These are phyloP conservation scores for Gastrophryne carolinensis DNA, from an alignment of 2,797 vertebrate genomes.

Conservation along the genomic window DNA sequence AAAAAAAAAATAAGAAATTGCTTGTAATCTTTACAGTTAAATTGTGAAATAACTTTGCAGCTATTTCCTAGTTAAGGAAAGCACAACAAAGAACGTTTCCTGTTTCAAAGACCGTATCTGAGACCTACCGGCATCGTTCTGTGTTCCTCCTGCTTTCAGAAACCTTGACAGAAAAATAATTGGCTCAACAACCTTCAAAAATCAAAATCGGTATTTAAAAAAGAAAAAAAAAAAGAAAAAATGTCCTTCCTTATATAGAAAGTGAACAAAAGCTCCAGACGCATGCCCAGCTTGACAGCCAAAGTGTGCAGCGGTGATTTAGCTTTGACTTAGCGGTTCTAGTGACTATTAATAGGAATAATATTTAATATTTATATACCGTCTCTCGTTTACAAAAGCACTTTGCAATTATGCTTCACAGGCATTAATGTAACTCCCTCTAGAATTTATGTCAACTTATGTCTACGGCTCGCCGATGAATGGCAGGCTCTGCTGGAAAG, in stretches of 20 bases:
- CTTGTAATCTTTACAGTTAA: constrained; percentile 34
- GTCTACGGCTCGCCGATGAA: constrained; percentile 14
- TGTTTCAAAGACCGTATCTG: constrained; percentile 12
- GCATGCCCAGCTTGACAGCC: background rate
- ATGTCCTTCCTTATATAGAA: constrained; percentile 6
- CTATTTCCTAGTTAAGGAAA: constrained; percentile 39
- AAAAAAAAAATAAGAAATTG: background rate
- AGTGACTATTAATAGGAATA: constrained; percentile 28
- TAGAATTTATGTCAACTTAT: constrained; percentile 34
- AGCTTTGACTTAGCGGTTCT: constrained; percentile 11
- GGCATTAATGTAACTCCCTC: constrained; percentile 38
- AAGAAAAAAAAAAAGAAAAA: constrained; percentile 21
- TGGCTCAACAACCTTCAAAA: constrained; percentile 29
- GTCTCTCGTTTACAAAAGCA: constrained; percentile 40
- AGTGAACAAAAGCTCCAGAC: constrained; percentile 14
- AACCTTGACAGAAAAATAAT: constrained; percentile 21
- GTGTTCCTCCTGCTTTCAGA: background rate
- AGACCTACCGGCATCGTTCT: background rate
- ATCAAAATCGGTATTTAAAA: constrained; percentile 1
- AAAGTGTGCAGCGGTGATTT: constrained; percentile 27
- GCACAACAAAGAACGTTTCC: constrained; percentile 38
- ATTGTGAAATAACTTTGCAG: constrained; percentile 43
- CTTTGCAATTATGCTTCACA: constrained; percentile 38
- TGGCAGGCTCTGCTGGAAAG: constrained; percentile 2
- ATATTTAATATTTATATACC: constrained; percentile 44